Base-by-base conservation (phyloP, 1,140 invertebrate genomes). In the Pseudomyrmex gracilis region DNA sequence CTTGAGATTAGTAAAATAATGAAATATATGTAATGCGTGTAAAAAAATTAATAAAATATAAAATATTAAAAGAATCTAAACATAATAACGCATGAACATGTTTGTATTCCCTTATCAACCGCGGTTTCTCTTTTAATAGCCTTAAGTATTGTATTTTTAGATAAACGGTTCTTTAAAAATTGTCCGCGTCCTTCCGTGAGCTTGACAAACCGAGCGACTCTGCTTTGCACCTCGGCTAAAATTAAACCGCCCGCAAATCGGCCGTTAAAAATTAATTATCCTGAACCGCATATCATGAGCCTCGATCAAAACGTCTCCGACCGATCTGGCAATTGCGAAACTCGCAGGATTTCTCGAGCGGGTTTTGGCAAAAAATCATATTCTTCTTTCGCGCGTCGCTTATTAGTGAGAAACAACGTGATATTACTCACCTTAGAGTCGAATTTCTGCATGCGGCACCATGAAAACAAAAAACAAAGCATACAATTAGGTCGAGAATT, bases 341-440 rank as follows among this genome's bases (percentile, higher is more conserved):
- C 24, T 55, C 34, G 22, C 20, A 51, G 24, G 12, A 49, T 66
- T 73, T 24, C 57, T 71, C 20, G 47, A 10, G 43, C 51, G n/a
- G 45, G 49, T 47, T 34, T 17, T 74, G 34, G 63, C 76, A 49
- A 55, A 87, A 84, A 87, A 80, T 80, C 47, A 49, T 84, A 78
- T 74, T 80, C 51, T 61, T 43, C 10, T 83, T 80, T 55, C 15
- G 20, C 63, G 63, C 51, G 64, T 80, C 34, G 7, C 34, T 4
- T 80, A 74, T 84, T 80, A 84, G 80, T 87, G 74, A 87, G n/a
- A 24, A 34, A 34, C 34, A 34, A 34, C 34, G 34, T 3, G 49
- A 58, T 3, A 74, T 87, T 78, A 91, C 93, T 93, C 84, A 94
- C 94, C 93, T 94, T 94, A 60, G 93, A 93, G 0, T 94, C 94